Base-by-base conservation (phyloP, 1,140 invertebrate species). In the Tigriopus japonicus region DNA sequence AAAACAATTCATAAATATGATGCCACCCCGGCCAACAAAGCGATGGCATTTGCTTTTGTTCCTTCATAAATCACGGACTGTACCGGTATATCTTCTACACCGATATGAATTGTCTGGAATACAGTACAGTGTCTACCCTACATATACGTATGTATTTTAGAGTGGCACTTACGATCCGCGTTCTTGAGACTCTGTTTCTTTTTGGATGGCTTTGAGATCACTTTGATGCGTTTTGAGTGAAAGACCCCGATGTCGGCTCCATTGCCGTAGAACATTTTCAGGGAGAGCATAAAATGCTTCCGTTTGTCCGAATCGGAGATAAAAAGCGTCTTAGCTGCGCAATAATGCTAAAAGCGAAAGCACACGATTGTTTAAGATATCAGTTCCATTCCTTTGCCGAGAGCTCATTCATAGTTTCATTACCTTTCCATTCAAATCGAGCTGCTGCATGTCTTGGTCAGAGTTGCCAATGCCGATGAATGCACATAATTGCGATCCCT, bases 151-250 rank as follows among this genome's bases (percentile, higher is more conserved):
- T 5, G 3, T 35, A 21, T 56, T 56, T 0, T 35, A 41, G 14
- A 45, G 35, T 49, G 49, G 52, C 64, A 80, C 76, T 80, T 74
- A 79, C 81, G 77, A 73, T 99, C 96, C 14, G 94, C 92, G 76
- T 98, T 98, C 73, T 99, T 98, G 56, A 99, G 76, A 40, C 92
- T 96, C 71, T 99, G 96, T 70, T 99, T 99, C 77, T 99, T 99
- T 74, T 99, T 99, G 54, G 93, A 98, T 19, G 96, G 95, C 71
- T 99, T 99, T 42, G 93, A 98, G 69, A 99, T 99, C 53, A 99
- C 96, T 81, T 99, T 99, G 68, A 98, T 99, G 64, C 94, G 77
- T 73, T 97, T 96, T 69, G 92, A 96, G 73, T 95, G 86, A 75
- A 99, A 99, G 45, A 95, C 85, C 45, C 96, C 96, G 69, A 99